A percentile compares a stretch with the other conserved stretches of the same genome.
These are phyloP conservation scores for Sebastiscus albofasciatus DNA, from an alignment of 2,797 vertebrate genomes.

Conservation along the genomic window DNA sequence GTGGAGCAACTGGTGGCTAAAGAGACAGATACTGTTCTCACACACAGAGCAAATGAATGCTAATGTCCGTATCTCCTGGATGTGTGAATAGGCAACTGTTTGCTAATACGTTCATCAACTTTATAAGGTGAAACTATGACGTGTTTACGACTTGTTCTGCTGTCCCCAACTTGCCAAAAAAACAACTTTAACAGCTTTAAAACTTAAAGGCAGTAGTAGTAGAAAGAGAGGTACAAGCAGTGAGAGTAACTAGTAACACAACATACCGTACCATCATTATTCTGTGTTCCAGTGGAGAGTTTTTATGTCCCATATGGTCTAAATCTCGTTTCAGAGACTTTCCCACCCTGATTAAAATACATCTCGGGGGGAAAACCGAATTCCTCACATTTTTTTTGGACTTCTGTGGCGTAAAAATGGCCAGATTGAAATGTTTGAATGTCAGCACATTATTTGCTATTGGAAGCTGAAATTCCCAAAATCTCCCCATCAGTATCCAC, in stretches of 20 bases:
- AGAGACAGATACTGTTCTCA: background rate
- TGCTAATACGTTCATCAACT: background rate
- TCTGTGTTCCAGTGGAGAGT: conserved; percentile 1
- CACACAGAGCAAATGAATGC: background rate
- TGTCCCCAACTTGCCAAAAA: background rate
- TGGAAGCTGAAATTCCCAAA: conserved; percentile 29
- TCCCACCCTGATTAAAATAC: conserved; percentile 34
- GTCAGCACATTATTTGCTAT: conserved; percentile 41
- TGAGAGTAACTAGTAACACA: background rate
- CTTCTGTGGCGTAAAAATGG: conserved; percentile 12
- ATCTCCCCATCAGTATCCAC: conserved; percentile 18
- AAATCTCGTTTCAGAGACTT: conserved; percentile 15
- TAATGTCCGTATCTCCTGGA: background rate
- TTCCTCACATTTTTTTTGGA: conserved; percentile 26
- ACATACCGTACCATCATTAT: background rate
- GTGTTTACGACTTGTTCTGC: background rate
- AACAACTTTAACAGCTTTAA: too few relatives aligned
- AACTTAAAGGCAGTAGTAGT: background rate
- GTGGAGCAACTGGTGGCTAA: background rate
- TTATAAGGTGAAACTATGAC: background rate
- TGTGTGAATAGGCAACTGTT: background rate
- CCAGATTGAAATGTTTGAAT: conserved; percentile 25
- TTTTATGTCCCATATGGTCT: background rate
- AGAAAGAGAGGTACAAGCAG: background rate
- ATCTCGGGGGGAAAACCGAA: conserved; percentile 7